Base-by-base conservation (phyloP, 2,888 invertebrate species). In the Stegana nigrithorax region DNA sequence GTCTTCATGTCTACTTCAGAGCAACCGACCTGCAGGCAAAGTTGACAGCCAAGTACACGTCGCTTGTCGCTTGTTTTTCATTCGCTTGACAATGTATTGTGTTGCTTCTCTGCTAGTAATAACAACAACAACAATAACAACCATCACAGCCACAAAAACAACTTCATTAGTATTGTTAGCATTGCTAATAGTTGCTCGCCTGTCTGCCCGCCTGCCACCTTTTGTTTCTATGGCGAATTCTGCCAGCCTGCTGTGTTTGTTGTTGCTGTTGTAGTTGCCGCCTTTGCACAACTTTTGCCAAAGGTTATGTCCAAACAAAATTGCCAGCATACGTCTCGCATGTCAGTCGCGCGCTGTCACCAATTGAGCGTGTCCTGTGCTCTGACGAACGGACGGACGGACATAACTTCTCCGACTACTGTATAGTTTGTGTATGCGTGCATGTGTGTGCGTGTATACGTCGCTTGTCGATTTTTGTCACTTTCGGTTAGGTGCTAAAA, bases 401-500 rank as follows among this genome's bases (percentile, higher is more conserved):
- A n/a, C n/a, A n/a, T n/a, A n/a, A n/a, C n/a, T 32, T 32, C 32
- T n/a, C 32, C n/a, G 32, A n/a, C n/a, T n/a, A n/a, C n/a, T n/a
- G n/a, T 32, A 2, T 5, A 4, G n/a, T 5, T 32, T 32, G 32
- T 32, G n/a, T 32, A 5, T 14, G 39, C 29, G 10, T 29, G 10
- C 29, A 29, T 29, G 29, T 29, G 29, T 39, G 2, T 39, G 4
- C 12, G 10, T 39, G 14, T 39, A 5, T n/a, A 4, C 4, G 23
- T 47, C 47, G 5, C 12, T 26, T 25, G 27, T 14, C 6, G 29
- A 51, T 17, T 32, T 19, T 21, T 55, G 14, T 12, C 21, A 17
- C n/a, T 21, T 55, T 26, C 27, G n/a, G 14, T n/a, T 17, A 55
- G 32, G 53, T 55, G 53, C 32, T 55, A 55, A 55, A 51, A 55